A percentile compares a stretch with the other conserved stretches of the same genome.
These are phyloP conservation scores for Synodontis membranacea DNA, from an alignment of 2,113 vertebrate species.

Conservation along the genomic window DNA sequence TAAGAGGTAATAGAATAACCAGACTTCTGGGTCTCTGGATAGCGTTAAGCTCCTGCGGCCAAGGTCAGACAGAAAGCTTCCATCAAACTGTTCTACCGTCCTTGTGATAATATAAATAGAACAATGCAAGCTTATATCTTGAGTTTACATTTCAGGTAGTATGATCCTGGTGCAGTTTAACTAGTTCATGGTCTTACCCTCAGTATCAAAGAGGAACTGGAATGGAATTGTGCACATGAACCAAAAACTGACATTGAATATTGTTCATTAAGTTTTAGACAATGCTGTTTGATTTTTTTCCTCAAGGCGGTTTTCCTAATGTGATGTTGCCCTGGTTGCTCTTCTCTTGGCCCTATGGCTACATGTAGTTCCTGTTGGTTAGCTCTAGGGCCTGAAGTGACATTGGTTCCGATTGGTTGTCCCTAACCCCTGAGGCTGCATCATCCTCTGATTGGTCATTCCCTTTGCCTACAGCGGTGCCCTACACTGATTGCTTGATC, in stretches of 20 bases:
- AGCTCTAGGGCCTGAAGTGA: conserved; percentile 11
- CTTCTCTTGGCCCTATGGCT: conserved; percentile 13
- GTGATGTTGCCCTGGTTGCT: conserved; percentile 24
- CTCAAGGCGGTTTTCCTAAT: background rate
- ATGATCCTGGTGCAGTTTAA: background rate
- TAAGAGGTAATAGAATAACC: conserved; percentile 48
- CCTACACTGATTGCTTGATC: conserved; percentile 11
- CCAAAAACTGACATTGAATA: background rate
- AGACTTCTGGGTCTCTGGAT: conserved; percentile 37
- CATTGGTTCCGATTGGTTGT: conserved; percentile 32
- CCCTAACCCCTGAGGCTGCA: background rate
- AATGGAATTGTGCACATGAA: background rate
- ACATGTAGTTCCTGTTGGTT: conserved; percentile 18
- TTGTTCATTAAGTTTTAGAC: background rate
- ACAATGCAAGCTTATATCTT: background rate
- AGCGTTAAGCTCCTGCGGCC: conserved; percentile 34
- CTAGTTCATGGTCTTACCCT: background rate
- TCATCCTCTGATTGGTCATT: conserved; percentile 17
- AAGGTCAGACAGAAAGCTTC: background rate
- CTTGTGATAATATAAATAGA: background rate
- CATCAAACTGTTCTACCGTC: background rate
- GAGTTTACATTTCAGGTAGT: background rate
- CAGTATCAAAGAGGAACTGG: background rate
- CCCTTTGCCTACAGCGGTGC: background rate
- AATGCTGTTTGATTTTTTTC: background rate